Base-by-base conservation (phyloP, 2,888 invertebrate species). In the Neria commutata region DNA sequence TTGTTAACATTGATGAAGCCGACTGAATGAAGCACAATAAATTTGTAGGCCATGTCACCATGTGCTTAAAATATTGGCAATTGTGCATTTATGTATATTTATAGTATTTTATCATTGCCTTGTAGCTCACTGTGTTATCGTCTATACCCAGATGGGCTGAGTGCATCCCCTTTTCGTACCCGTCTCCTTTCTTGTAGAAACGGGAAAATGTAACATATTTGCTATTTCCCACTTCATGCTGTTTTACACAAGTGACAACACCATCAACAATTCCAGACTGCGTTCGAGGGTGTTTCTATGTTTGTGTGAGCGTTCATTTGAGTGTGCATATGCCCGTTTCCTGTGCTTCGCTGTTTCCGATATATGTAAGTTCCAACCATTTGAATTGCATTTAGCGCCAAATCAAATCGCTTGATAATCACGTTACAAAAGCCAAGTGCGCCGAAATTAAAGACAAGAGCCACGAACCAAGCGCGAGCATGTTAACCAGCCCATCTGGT, bases 351-450 rank as follows among this genome's bases (percentile, higher is more conserved):
- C 65, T 66, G 67, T 70, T 67, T 61, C 59, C 54, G 60, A 64
- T 66, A 67, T 75, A n/a, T n/a, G n/a, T n/a, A 73, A 74, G 72
- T 74, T 72, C 67, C 71, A 69, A n/a, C n/a, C n/a, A 67, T 73
- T 72, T 68, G 71, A 74, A 73, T 73, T 75, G 70, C 71, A 76
- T 76, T 77, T 74, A 74, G 74, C 75, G 77, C 74, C 76, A 81
- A 81, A 81, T 80, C 78, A 78, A 81, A 81, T 81, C 78, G 80
- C 72, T 75, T 69, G 78, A 78, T 81, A 81, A 81, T 81, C 80
- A 79, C 70, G 78, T 81, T 80, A 81, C 73, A 81, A 80, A 80
- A 79, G 79, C 78, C 76, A 79, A 79, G 73, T 76, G 74, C 66
- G 70, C 67, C 64, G 68, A 71, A 76, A 75, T 76, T 75, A 73